Evolutionary conservation across 92 coral and sea anemone species (phyloP), one percentile per base, ranked within the genome.

Genomic region (Epizoanthus scotinus): DNA sequence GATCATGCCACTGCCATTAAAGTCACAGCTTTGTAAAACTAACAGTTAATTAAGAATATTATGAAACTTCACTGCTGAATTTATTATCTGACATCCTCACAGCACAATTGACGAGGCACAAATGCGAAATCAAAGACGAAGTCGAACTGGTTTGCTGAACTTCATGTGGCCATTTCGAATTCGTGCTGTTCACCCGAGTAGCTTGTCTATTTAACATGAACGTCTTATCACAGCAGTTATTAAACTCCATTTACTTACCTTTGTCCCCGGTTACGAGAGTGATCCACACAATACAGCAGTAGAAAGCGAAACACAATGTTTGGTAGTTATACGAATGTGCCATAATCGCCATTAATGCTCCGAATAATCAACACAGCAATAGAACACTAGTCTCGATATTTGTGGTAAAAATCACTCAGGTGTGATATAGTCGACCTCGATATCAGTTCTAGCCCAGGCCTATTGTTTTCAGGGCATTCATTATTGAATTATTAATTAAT

Each of bases 361-460:
- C 65, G 14, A 60, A 60, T 38, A 3, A 31, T 64, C 70, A 4
- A 3, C 31, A 29, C 42, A 27, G 69, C 28, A 63, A 31, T 31
- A 31, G 3, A 25, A 10, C 29, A 8, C 18, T 19, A 19, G n/a
- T 5, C 8, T 18, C 69, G 36, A 63, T 64, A 64, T 64, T n/a
- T 25, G 70, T 64, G 70, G 0, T 14, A 44, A 10, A 64, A 34
- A 64, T 29, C 70, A 64, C 40, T 64, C 70, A 64, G 70, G 70
- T 64, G 70, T 64, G 70, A 10, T 61, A 1, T n/a, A 20, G 21
- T 29, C 70, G 19, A 64, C 70, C 70, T 64, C 70, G 70, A 64
- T 27, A 64, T 29, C 70, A 64, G 29, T 63, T 64, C 69, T 15
- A 29, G 19, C 28, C 69, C 10, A 27, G 17, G 19, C 28, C 69